Base-by-base conservation (phyloP, 2,888 invertebrate species). In the Caenorhabditis virilis region DNA sequence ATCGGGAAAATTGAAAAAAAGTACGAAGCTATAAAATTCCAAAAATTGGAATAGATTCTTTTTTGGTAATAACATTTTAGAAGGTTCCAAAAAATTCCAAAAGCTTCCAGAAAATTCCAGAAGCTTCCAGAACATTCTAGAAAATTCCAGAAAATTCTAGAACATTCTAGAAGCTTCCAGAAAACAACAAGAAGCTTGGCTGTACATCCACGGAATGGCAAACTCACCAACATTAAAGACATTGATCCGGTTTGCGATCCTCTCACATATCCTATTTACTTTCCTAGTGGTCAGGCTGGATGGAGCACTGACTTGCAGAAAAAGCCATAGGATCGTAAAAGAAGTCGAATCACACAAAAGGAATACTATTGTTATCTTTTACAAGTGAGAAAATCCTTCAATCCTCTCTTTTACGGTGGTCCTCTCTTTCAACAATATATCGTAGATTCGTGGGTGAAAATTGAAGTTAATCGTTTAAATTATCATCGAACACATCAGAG, bases 201-300 rank as follows among this genome's bases (percentile, higher is more conserved):
- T 42, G 46, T 85, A 27, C 75, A 69, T 59, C 59, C n/a, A 30
- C 68, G 57, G 69, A 66, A 66, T 49, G 66, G 71, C 30, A 53
- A 43, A n/a, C 43, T 84, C 6, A 39, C 63, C 15, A 51, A 77
- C 6, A 77, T 84, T 4, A 39, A 68, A 0, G 82, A 84, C 33
- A 79, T 78, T 15, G 63, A 70, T 36, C 16, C 80, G 83, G 38
- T 71, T 35, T 82, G 83, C 65, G 59, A 85, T 71, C 80, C 84
- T 2, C 72, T 85, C 22, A 74, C 83, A 67, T 85, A 86, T 69
- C 84, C 83, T 1, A 0, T 85, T 0, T 78, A 84, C 25, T 85
- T 83, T 59, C 70, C 79, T 23, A 13, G 25, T 5, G 77, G 72
- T 20, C 50, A 52, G 18, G 27, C n/a, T n/a, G n/a, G n/a, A n/a